phyloP scores from a whole-genome alignment of 2,888 invertebrate genomes.

The Drosophila nigritarsus region DNA sequence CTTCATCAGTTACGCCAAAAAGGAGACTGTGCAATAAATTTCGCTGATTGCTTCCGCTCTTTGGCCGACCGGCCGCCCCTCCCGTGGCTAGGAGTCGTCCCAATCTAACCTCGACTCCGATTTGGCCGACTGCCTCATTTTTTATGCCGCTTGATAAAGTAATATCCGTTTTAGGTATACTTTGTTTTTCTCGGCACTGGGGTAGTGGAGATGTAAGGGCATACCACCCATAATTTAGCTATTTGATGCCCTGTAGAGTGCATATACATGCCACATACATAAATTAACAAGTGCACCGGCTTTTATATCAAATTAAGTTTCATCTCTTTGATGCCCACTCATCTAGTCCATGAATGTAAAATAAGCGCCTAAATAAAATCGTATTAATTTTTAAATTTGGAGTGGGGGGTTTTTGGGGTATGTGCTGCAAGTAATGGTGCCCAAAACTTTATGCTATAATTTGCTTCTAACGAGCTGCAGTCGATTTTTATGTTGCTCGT shows the following conservation, averaged over 20 bases:
- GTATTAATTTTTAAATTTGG: conserved; percentile 55
- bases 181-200: conserved; percentile 22
- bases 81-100: conserved; percentile 27
- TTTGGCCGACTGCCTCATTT: conserved; percentile 69
- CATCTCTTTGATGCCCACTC: conserved; percentile 17
- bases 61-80: conserved; percentile 21
- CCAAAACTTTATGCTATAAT: conserved; percentile 75
- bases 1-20: conserved; percentile 80
- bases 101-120: conserved; percentile 57
- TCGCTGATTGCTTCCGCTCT: conserved; percentile 78
- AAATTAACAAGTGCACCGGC: conserved; percentile 32
- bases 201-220: neutral
- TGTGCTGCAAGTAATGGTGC: conserved; percentile 71
- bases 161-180: conserved; percentile 79
- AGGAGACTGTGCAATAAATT: conserved; percentile 79
- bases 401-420: neutral
- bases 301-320: conserved; percentile 47
- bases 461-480: conserved; percentile 49
- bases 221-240: conserved; percentile 10
- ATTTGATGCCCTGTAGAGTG: conserved; percentile 45
- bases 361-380: conserved; percentile 51
- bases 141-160: conserved; percentile 81
- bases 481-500: conserved; percentile 20
- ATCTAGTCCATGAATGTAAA: conserved; percentile 49
- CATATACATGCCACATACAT: conserved; percentile 22